Conservation (phyloP, 2,888 invertebrate genomes). For the Byasa hedistus region DNA sequence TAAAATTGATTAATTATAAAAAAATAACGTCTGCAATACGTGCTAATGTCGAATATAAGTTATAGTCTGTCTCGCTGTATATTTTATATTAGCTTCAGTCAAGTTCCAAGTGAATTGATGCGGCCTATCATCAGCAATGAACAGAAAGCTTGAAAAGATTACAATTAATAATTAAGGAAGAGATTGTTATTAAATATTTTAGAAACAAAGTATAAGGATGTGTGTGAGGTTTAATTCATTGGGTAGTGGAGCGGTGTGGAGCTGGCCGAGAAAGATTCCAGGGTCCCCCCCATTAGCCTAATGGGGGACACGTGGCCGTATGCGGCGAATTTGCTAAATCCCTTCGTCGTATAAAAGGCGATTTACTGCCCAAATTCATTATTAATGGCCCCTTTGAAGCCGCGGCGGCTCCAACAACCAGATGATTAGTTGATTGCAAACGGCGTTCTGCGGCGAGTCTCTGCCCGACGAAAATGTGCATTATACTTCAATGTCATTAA, state of each 20-base stretch:
- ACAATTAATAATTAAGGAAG: too few species aligned
- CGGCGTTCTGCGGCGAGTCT: constrained; percentile 50
- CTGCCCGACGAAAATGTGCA: too few species aligned
- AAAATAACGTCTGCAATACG: too few species aligned
- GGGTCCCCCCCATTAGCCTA: constrained; percentile 65
- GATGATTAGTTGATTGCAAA: constrained; percentile 67
- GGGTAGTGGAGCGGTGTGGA: constrained; percentile 27
- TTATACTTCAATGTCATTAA: too few species aligned
- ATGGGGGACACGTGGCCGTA: constrained; percentile 72
- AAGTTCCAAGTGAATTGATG: too few species aligned
- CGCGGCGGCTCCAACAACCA: constrained; percentile 54
- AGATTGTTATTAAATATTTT: too few species aligned
- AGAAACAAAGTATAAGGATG: neutral
- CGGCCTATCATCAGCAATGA: too few species aligned
- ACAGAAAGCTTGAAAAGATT: too few species aligned
- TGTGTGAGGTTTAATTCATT: constrained; percentile 22
- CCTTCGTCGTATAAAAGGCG: constrained; percentile 73
- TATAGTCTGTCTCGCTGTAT: too few species aligned
- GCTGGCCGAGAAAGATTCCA: constrained; percentile 58
- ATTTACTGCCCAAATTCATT: constrained; percentile 75
- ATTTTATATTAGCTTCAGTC: too few species aligned
- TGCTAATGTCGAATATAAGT: too few species aligned
- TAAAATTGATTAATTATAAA: too few species aligned
- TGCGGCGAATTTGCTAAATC: constrained; percentile 57
- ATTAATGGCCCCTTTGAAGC: constrained; percentile 71